These are phyloP conservation scores for Rotaria magnacalcarata DNA, from an alignment of 2,888 invertebrate genomes.

Conservation along the genomic window DNA sequence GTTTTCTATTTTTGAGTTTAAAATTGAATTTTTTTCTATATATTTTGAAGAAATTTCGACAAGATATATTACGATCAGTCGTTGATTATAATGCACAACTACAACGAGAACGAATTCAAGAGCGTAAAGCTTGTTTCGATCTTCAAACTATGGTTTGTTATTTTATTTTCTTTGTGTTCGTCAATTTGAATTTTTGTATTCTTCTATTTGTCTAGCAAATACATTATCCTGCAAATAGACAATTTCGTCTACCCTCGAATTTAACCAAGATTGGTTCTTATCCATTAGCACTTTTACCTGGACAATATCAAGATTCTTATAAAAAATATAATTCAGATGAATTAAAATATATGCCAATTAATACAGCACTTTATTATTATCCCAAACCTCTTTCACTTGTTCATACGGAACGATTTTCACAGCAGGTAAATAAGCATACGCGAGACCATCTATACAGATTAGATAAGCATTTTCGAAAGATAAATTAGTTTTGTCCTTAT, in stretches of 20 bases:
- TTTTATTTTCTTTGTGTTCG: background rate
- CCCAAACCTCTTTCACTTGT: conserved; percentile 49
- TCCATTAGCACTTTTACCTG: conserved; percentile 86
- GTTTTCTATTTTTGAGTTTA: background rate
- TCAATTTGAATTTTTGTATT: background rate
- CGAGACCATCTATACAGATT: too few species aligned
- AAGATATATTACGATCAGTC: conserved; percentile 55
- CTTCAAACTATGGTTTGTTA: conserved; percentile 71
- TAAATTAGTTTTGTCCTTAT: too few species aligned
- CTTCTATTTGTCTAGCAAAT: conserved; percentile 63
- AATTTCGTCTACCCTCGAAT: conserved; percentile 52
- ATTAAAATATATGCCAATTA: conserved; percentile 83
- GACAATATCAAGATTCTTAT: conserved; percentile 87
- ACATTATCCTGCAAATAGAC: conserved; percentile 66
- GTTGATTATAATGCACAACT: conserved; percentile 81
- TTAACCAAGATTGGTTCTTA: conserved; percentile 66
- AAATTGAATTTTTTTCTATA: background rate
- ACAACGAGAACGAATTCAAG: conserved; percentile 71
- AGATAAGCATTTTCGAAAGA: too few species aligned
- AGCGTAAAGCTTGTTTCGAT: conserved; percentile 78
- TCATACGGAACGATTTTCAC: conserved; percentile 46
- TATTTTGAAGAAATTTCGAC: background rate
- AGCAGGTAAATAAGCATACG: conserved; percentile 38
- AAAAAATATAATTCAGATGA: conserved; percentile 75
- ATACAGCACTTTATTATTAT: conserved; percentile 73